A percentile compares a stretch with the other conserved stretches of the same genome.
These are phyloP conservation scores for Petromus typicus DNA, from an alignment of 2,113 vertebrate species.

Conservation along the genomic window DNA sequence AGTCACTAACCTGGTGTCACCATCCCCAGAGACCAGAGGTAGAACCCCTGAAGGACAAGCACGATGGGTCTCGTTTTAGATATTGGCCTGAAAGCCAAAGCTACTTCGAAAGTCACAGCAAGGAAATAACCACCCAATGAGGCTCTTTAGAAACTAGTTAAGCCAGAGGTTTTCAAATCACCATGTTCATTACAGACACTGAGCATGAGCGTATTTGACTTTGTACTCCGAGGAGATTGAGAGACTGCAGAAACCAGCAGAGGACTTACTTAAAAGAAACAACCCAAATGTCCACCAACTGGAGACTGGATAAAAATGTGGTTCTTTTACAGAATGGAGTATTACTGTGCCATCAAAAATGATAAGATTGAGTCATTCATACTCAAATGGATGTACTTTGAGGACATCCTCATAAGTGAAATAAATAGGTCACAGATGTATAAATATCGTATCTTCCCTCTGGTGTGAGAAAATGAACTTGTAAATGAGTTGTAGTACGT, in stretches of 20 bases:
- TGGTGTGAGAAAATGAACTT: too few species aligned
- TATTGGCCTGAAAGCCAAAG: not conserved
- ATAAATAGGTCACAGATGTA: too few species aligned
- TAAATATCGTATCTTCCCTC: too few species aligned
- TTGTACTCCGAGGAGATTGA: not conserved
- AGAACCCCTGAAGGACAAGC: not conserved
- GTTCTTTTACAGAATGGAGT: too few species aligned
- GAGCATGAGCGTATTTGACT: not conserved
- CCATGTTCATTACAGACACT: not conserved
- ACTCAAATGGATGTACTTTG: too few species aligned
- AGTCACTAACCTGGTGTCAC: not conserved
- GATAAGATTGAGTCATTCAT: too few species aligned
- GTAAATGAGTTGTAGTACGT: too few species aligned
- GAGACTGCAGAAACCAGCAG: not conserved
- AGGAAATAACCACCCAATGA: not conserved
- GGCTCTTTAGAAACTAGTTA: not conserved
- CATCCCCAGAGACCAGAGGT: not conserved
- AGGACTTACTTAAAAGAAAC: not conserved
- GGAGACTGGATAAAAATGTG: too few species aligned
- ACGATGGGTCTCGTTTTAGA: too few species aligned
- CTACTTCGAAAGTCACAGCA: not conserved
- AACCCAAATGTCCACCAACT: too few species aligned
- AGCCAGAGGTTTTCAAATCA: not conserved
- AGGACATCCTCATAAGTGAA: too few species aligned
- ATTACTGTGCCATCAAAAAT: too few species aligned